Conservation (phyloP, 2,797 vertebrate genomes). For the Vireo griseus region DNA sequence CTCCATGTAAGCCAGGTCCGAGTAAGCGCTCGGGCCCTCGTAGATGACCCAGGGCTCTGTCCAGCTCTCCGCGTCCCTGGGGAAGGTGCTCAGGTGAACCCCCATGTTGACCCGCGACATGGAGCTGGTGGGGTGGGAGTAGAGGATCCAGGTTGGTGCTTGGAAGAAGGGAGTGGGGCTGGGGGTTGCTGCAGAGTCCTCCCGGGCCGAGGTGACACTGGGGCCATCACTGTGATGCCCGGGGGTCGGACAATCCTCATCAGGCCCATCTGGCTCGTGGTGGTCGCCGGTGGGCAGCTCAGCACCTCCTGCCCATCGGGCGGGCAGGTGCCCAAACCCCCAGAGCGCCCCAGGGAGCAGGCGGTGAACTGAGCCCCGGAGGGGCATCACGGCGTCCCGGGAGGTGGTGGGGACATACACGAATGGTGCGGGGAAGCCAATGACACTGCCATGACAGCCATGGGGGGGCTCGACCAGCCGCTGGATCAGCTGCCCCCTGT, state of each 20-base stretch:
- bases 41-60: conserved; percentile 91
- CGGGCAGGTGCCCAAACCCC: fast-evolving
- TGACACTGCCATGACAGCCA: conserved; percentile 90
- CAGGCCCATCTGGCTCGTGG: fast-evolving
- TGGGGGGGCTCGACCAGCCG: conserved; percentile 83
- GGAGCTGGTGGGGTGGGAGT: conserved; percentile 86
- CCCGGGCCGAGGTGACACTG: fast-evolving
- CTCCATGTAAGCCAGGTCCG: conserved; percentile 87
- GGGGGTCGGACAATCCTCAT: neutral
- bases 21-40: conserved; percentile 92
- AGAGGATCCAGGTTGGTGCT: conserved; percentile 87
- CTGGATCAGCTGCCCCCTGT: conserved; percentile 85
- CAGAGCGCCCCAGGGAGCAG: neutral
- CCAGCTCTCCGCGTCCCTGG: conserved; percentile 88
- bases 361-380: fast-evolving
- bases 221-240: fast-evolving
- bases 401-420: neutral
- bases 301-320: fast-evolving
- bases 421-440: conserved; percentile 84
- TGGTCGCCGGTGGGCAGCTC: neutral
- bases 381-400: fast-evolving
- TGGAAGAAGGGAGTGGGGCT: conserved; percentile 68
- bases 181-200: neutral
- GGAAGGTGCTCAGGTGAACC: conserved; percentile 84
- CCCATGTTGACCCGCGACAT: conserved; percentile 84